Percentiles rank a stretch among this genome's conserved stretches.
These are phyloP conservation scores for Idris sp. DNA, from an alignment of 1,140 invertebrate species.

Conservation along the genomic window DNA sequence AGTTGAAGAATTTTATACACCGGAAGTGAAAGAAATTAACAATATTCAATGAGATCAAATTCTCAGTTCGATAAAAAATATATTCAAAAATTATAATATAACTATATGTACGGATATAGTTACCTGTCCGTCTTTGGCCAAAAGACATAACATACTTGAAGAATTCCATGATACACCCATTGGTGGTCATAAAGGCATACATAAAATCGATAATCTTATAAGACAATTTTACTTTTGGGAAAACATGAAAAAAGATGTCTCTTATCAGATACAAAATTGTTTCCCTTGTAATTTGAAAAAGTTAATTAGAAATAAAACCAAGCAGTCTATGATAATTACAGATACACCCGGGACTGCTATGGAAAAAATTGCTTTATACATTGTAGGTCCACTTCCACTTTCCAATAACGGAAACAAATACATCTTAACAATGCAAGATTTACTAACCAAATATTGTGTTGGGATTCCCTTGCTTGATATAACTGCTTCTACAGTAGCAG, in stretches of 20 bases:
- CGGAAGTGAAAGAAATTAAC: too few species aligned
- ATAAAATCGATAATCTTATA: background rate
- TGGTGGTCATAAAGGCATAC: background rate
- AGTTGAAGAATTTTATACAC: too few species aligned
- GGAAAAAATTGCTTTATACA: background rate
- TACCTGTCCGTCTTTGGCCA: background rate
- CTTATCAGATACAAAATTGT: background rate
- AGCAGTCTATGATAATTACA: background rate
- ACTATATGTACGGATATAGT: background rate
- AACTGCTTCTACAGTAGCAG: background rate
- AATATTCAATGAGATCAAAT: too few species aligned
- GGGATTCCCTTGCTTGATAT: background rate
- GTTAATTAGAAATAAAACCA: background rate
- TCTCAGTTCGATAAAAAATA: too few species aligned
- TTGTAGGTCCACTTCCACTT: background rate
- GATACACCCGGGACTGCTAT: background rate
- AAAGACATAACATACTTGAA: background rate
- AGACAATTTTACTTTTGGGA: background rate
- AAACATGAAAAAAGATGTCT: background rate
- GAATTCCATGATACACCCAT: background rate
- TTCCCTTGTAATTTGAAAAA: background rate
- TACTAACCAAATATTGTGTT: conserved; percentile 3
- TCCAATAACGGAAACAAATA: background rate
- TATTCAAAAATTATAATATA: too few species aligned
- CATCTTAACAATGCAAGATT: background rate